These are phyloP conservation scores for Triops longicaudatus DNA, from an alignment of 1,140 invertebrate species.

Conservation along the genomic window DNA sequence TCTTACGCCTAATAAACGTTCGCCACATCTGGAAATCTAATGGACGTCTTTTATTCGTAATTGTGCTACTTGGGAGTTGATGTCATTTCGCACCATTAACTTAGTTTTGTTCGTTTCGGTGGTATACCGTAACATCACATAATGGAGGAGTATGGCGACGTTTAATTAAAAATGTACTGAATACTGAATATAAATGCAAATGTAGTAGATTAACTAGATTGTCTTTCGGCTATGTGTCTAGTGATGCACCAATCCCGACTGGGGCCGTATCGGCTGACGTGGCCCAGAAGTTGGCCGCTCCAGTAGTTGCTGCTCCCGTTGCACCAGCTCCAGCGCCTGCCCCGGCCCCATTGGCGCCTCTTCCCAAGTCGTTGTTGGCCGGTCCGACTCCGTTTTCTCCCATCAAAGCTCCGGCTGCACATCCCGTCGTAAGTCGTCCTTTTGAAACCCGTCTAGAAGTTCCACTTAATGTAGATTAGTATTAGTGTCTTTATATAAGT, in stretches of 20 bases:
- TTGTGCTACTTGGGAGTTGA: no score
- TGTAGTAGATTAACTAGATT: neutral
- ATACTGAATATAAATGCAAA: constrained; percentile 17
- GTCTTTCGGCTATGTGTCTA: neutral
- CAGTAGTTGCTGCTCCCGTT: constrained; percentile 16
- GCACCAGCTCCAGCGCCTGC: constrained; percentile 17
- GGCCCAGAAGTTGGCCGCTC: constrained; percentile 12
- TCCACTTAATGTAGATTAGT: neutral
- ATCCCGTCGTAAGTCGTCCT: neutral
- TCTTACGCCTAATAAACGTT: no score
- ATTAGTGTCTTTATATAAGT: neutral
- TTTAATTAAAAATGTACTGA: no score
- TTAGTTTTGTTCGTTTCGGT: no score
- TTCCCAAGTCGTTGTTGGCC: neutral
- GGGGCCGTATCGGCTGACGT: constrained; percentile 19
- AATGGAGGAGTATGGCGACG: no score
- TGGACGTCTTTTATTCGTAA: no score
- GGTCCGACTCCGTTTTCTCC: neutral
- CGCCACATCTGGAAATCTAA: no score
- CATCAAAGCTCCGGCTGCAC: neutral
- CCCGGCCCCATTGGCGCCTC: neutral
- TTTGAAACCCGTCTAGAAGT: neutral
- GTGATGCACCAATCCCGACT: constrained; percentile 24
- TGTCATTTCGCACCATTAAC: no score
- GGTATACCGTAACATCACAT: no score